These are phyloP conservation scores for Syngnathus typhle DNA, from an alignment of 2,113 vertebrate species.

Conservation along the genomic window DNA sequence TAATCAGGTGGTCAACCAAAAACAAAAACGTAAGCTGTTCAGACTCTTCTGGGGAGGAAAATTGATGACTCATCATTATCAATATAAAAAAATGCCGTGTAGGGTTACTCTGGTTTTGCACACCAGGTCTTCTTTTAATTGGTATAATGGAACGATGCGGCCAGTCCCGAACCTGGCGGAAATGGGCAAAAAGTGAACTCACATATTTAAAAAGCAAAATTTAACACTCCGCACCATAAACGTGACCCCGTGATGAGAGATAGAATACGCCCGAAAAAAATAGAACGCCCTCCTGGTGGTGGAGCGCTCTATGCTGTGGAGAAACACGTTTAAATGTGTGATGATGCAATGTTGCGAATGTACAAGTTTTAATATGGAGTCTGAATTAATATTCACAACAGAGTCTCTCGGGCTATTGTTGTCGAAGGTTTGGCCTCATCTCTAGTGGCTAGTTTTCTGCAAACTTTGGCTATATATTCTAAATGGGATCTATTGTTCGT, in stretches of 20 bases:
- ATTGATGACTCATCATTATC: not conserved
- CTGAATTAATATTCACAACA: conserved; percentile 12
- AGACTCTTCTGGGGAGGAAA: conserved; percentile 18
- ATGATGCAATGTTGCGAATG: not conserved
- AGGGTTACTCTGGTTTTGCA: conserved; percentile 57
- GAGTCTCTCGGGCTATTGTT: conserved; percentile 31
- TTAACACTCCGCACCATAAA: too few species aligned
- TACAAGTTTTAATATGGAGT: not conserved
- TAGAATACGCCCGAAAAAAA: conserved; percentile 49
- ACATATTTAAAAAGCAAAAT: not conserved
- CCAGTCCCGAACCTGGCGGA: conserved; percentile 72
- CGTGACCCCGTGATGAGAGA: conserved; percentile 35
- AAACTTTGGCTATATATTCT: conserved; percentile 62
- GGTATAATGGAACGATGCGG: conserved; percentile 79
- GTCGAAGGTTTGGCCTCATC: conserved; percentile 36
- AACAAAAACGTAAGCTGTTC: too few species aligned
- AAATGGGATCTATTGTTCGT: conserved; percentile 61
- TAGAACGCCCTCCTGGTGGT: conserved; percentile 32
- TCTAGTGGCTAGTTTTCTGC: conserved; percentile 67
- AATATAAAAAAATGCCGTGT: not conserved
- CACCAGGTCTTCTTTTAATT: conserved; percentile 74
- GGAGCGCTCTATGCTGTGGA: conserved; percentile 30
- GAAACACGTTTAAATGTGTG: not conserved
- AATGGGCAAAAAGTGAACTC: not conserved
- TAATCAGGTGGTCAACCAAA: too few species aligned